Evolutionary conservation across 1,140 invertebrate species (phyloP), one percentile per base, ranked within the genome.

Genomic region (Drosophila baimaii): DNA sequence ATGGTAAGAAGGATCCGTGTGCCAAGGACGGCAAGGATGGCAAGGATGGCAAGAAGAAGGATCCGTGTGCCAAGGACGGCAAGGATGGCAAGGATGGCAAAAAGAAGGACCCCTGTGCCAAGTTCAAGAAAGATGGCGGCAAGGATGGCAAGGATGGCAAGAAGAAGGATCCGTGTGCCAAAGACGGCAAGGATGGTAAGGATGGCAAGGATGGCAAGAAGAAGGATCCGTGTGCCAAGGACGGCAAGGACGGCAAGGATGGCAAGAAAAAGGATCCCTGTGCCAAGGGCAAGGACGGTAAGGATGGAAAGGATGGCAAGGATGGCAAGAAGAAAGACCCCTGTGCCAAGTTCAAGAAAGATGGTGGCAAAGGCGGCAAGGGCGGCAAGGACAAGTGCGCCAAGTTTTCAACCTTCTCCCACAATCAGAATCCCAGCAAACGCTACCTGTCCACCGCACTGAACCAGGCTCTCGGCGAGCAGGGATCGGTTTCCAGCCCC

Each of bases 341-440:
- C 0, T 84, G 76, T 13, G 65, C 61, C 29, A 68, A 79, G 46
- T 71, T 59, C 41, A 78, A 65, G 41, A 70, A 68, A 29, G 52
- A 19, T 21, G 62, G 47, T 12, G n/a, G 25, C 17, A 33, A 52
- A n/a, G 5, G 25, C 1, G 17, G 39, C n/a, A 33, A 47, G 3
- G 43, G 9, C 27, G 33, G 33, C 44, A 49, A 74, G 10, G 27
- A 27, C 4, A 72, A 65, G 15, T 56, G 54, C 17, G 21, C 21
- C 33, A 83, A 83, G 23, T 85, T 58, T 39, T 86, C 83, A 0
- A 88, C 84, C 0, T 41, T 33, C n/a, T 8, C 64, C 9, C 44
- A 29, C 13, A 21, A 10, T 19, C 49, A 12, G 12, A 51, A 27
- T 44, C 8, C 15, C 12, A 62, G 19, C 9, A 83, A 79, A 10